Evolutionary conservation across 2,888 invertebrate species (phyloP).

Genomic region (Drosophila nigritarsus): DNA sequence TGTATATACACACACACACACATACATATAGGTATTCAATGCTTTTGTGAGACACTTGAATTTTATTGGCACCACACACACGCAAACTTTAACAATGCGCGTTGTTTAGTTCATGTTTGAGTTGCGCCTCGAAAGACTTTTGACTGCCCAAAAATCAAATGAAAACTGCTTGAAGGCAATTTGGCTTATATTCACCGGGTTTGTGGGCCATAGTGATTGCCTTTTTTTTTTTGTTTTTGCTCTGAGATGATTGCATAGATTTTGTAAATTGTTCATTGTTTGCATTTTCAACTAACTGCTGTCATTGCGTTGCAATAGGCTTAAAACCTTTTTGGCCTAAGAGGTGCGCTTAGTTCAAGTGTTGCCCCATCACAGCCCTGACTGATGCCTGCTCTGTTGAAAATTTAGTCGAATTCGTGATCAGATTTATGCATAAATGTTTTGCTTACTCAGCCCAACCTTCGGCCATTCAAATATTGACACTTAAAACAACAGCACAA

Average conservation of each 20-base stretch:
- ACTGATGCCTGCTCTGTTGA: conserved; percentile 8
- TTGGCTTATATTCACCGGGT: conserved; percentile 22
- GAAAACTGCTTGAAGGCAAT: conserved; percentile 34
- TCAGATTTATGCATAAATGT: conserved; percentile 13
- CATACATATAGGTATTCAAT: conserved; percentile 23
- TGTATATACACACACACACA: conserved; percentile 4
- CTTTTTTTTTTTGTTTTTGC: background rate
- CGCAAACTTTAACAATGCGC: conserved; percentile 40
- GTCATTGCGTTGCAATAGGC: conserved; percentile 28
- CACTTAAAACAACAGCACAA: conserved; percentile 18
- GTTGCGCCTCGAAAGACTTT: conserved; percentile 10
- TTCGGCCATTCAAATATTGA: conserved; percentile 32
- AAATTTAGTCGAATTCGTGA: conserved; percentile 7
- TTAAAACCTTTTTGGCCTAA: background rate
- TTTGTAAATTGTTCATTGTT: conserved; percentile 59
- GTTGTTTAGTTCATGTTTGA: conserved; percentile 27
- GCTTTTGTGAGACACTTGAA: conserved; percentile 55
- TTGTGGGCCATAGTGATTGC: conserved; percentile 35
- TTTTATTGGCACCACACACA: conserved; percentile 45
- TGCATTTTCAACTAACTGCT: conserved; percentile 64
- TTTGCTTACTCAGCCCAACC: conserved; percentile 9
- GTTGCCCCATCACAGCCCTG: conserved; percentile 7
- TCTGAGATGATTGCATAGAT: conserved; percentile 34
- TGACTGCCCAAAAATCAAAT: conserved; percentile 27
- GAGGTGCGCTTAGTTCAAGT: conserved; percentile 1